phyloP scores from a whole-genome alignment of 2,113 vertebrate species.

The Phaethon lepturus region DNA sequence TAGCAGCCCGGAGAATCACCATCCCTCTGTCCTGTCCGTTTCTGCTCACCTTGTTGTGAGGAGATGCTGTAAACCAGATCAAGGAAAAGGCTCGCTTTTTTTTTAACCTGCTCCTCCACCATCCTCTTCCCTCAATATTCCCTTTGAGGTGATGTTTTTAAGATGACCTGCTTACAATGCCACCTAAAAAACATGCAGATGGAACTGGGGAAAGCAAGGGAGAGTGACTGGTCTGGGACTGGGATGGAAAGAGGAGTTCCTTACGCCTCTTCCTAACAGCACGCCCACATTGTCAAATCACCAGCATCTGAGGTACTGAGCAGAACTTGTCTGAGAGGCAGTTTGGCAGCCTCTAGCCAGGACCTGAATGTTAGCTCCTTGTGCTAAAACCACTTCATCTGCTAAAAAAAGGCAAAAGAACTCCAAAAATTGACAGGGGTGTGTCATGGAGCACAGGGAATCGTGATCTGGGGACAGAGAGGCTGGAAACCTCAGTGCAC shows the following conservation, averaged over 20 bases:
- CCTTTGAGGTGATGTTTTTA: background rate
- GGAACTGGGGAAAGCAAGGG: background rate
- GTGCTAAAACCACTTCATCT: background rate
- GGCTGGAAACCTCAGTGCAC: background rate
- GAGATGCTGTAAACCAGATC: background rate
- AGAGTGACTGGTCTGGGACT: background rate
- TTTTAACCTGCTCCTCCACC: background rate
- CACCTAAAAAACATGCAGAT: background rate
- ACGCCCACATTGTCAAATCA: background rate
- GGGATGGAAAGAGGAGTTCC: background rate
- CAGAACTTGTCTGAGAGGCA: background rate
- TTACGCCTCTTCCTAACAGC: background rate
- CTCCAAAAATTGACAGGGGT: background rate
- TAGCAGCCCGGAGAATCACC: background rate
- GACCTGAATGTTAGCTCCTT: background rate
- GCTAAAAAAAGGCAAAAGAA: background rate
- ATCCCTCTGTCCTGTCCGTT: background rate
- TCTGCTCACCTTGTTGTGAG: background rate
- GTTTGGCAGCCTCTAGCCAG: background rate
- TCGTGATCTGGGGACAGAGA: rapidly evolving
- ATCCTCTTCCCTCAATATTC: background rate
- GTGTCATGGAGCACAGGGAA: background rate
- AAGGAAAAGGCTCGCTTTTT: background rate
- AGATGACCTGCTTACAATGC: background rate
- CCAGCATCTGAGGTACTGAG: background rate